Conservation (phyloP, 2,113 vertebrate genomes). For the Pseudopipra pipra region DNA sequence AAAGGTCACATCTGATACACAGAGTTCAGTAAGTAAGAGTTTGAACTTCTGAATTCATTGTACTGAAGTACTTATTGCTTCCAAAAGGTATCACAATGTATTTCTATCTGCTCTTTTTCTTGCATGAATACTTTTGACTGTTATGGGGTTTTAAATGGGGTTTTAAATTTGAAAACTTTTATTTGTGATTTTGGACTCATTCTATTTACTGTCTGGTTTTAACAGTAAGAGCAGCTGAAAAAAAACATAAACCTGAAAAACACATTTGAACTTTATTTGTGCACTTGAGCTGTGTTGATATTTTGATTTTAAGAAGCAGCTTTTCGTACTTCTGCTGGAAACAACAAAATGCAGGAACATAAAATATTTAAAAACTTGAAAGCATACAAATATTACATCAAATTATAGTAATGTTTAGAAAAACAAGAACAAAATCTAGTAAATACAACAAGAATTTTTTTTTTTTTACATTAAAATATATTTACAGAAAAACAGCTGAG, state of each 20-base stretch:
- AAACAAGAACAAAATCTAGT: background rate
- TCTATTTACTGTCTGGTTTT: background rate
- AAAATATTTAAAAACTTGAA: background rate
- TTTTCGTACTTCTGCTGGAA: background rate
- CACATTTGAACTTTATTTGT: background rate
- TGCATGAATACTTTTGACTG: background rate
- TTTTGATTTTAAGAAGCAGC: background rate
- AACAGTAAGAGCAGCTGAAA: background rate
- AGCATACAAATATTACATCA: background rate
- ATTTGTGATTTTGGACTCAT: background rate
- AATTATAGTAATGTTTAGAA: background rate
- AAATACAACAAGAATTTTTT: background rate
- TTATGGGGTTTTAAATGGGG: background rate
- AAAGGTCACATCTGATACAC: background rate
- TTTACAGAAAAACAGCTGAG: background rate
- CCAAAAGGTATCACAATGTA: background rate
- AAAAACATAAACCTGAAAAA: background rate
- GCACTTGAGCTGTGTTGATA: background rate
- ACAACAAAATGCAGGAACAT: background rate
- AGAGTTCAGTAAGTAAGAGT: background rate
- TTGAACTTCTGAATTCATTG: background rate
- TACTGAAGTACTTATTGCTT: background rate
- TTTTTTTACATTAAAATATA: background rate
- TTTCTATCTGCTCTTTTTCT: background rate
- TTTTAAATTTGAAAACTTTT: background rate